A percentile compares a stretch with the other conserved stretches of the same genome.
These are phyloP conservation scores for Contarinia nasturtii DNA, from an alignment of 1,140 invertebrate genomes.

Conservation along the genomic window DNA sequence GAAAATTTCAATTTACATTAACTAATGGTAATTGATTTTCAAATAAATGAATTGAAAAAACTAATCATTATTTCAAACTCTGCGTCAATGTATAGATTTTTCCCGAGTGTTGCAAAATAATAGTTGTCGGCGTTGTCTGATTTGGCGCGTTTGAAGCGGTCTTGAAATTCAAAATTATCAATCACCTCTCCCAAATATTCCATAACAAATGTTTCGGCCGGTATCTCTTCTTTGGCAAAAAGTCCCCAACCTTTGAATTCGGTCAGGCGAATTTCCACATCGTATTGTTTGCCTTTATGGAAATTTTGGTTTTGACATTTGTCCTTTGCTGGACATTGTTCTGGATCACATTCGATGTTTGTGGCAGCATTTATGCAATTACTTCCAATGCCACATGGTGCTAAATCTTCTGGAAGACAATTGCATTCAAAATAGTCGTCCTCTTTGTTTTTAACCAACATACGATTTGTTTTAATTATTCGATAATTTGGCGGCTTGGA, in stretches of 20 bases:
- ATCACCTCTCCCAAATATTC: constrained; percentile 95
- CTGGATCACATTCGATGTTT: constrained; percentile 71
- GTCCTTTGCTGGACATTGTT: constrained; percentile 56
- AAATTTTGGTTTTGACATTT: constrained; percentile 80
- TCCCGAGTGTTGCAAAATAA: constrained; percentile 86
- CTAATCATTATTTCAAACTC: too few relatives aligned
- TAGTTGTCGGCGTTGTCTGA: constrained; percentile 76
- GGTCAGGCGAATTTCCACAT: constrained; percentile 54
- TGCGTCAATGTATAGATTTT: constrained; percentile 80
- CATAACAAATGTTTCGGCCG: constrained; percentile 70
- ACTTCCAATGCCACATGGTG: constrained; percentile 64
- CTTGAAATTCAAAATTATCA: constrained; percentile 73
- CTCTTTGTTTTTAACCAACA: too few relatives aligned
- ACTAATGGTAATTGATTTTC: too few relatives aligned
- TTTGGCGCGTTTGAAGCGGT: constrained; percentile 58
- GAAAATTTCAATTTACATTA: too few relatives aligned
- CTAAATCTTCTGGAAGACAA: constrained; percentile 48
- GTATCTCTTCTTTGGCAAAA: constrained; percentile 48
- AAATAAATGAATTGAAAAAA: too few relatives aligned
- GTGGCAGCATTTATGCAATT: constrained; percentile 80
- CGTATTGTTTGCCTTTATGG: constrained; percentile 60
- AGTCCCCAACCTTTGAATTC: constrained; percentile 74
- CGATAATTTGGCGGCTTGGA: too few relatives aligned
- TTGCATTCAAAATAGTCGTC: constrained; percentile 35
- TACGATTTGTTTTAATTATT: too few relatives aligned